phyloP scores from a whole-genome alignment of 1,140 invertebrate species.

The Formica exsecta region DNA sequence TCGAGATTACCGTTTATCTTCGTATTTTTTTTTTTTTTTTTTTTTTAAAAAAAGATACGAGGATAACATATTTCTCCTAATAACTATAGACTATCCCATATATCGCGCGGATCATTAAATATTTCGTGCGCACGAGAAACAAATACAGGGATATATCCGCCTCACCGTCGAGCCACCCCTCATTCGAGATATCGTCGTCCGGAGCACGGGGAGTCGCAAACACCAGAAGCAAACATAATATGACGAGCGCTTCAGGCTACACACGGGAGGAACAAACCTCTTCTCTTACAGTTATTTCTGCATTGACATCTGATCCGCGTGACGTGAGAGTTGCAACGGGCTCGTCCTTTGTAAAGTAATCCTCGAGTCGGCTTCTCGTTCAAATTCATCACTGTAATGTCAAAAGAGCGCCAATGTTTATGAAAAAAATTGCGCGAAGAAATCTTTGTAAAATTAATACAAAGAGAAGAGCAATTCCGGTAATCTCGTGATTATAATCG shows the following conservation, averaged over 20 bases:
- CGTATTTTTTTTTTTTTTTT: neutral
- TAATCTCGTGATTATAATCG: neutral
- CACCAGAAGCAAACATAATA: constrained; percentile 86
- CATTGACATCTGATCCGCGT: constrained; percentile 57
- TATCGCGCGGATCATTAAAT: constrained; percentile 23
- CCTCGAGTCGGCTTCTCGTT: constrained; percentile 29
- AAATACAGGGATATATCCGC: constrained; percentile 62
- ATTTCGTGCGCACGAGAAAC: constrained; percentile 36
- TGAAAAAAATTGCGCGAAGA: neutral
- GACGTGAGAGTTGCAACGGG: constrained; percentile 26
- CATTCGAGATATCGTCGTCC: constrained; percentile 73
- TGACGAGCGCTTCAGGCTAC: constrained; percentile 83
- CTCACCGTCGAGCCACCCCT: constrained; percentile 71
- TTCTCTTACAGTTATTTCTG: constrained; percentile 73
- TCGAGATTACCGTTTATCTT: neutral
- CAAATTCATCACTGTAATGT: constrained; percentile 33
- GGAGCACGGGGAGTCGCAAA: constrained; percentile 80
- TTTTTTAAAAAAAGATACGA: neutral
- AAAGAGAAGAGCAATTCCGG: neutral
- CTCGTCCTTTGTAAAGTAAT: constrained; percentile 45
- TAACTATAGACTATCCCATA: neutral
- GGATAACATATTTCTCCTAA: neutral
- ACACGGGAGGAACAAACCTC: constrained; percentile 70
- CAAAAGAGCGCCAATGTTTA: neutral
- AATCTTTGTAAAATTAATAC: neutral